A percentile compares a stretch with the other conserved stretches of the same genome.
phyloP scores from a whole-genome alignment of 1,140 invertebrate species.

The Chlorops oryzae region DNA sequence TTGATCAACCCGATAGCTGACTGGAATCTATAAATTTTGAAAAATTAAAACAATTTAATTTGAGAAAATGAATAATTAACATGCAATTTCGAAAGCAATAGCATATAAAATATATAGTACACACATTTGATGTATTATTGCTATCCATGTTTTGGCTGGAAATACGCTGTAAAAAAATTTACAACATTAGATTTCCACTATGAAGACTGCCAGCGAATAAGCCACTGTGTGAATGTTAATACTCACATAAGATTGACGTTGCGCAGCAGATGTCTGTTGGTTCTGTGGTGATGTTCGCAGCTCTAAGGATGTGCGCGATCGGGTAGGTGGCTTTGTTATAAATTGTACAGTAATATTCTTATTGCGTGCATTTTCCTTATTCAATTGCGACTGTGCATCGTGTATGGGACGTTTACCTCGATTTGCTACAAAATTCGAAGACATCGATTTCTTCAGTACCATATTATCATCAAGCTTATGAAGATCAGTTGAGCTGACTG shows the following conservation, averaged over 20 bases:
- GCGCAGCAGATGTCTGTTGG: conserved; percentile 13
- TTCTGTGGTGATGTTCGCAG: conserved; percentile 23
- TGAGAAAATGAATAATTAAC: not conserved
- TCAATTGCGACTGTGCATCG: conserved; percentile 27
- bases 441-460: conserved; percentile 38
- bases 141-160: conserved; percentile 15
- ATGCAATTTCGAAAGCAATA: no score
- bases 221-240: no score
- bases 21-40: conserved; percentile 11
- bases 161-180: conserved; percentile 15
- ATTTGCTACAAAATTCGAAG: conserved; percentile 33
- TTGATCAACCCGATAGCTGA: conserved; percentile 16
- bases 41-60: conserved; percentile 1
- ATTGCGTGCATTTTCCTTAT: conserved; percentile 38
- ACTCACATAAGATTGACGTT: conserved; percentile 26
- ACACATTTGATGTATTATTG: conserved; percentile 8
- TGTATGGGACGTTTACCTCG: conserved; percentile 32
- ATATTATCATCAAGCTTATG: conserved; percentile 45
- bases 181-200: no score
- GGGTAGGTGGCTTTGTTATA: conserved; percentile 41
- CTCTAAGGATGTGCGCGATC: conserved; percentile 43
- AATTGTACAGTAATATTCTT: conserved; percentile 45
- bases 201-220: no score
- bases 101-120: not conserved
- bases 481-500: conserved; percentile 44